phyloP scores from a whole-genome alignment of 2,113 vertebrate genomes.

The Odobenus rosmarus region DNA sequence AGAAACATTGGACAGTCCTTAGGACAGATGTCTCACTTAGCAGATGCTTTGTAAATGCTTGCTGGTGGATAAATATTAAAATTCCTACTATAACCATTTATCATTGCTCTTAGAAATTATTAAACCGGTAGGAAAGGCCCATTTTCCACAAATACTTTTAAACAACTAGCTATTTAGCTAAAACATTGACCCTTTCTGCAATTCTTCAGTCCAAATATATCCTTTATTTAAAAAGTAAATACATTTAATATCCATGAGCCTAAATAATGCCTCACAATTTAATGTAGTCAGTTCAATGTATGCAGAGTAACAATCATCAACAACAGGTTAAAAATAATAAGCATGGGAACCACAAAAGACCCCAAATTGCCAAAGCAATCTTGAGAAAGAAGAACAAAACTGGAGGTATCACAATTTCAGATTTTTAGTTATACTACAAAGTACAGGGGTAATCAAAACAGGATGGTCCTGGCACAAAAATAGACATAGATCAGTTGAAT shows the following conservation, averaged over 20 bases:
- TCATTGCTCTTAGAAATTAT: neutral
- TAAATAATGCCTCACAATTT: neutral
- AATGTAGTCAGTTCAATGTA: neutral
- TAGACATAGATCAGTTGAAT: neutral
- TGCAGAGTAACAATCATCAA: neutral
- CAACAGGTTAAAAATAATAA: constrained; percentile 32
- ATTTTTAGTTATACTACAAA: neutral
- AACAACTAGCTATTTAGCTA: neutral
- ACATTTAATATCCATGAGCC: neutral
- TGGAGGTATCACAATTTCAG: neutral
- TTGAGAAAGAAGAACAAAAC: neutral
- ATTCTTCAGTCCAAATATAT: neutral
- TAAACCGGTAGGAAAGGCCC: neutral
- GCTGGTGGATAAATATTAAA: neutral
- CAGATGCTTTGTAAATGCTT: neutral
- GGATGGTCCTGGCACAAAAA: neutral
- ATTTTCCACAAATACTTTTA: neutral
- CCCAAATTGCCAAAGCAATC: neutral
- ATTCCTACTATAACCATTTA: neutral
- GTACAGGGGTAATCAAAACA: neutral
- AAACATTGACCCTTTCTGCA: neutral
- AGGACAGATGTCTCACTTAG: neutral
- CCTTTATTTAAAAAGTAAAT: neutral
- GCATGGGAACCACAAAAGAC: neutral
- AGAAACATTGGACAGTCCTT: neutral